phyloP scores from a whole-genome alignment of 2,888 invertebrate species.

The Volucella zonaria region DNA sequence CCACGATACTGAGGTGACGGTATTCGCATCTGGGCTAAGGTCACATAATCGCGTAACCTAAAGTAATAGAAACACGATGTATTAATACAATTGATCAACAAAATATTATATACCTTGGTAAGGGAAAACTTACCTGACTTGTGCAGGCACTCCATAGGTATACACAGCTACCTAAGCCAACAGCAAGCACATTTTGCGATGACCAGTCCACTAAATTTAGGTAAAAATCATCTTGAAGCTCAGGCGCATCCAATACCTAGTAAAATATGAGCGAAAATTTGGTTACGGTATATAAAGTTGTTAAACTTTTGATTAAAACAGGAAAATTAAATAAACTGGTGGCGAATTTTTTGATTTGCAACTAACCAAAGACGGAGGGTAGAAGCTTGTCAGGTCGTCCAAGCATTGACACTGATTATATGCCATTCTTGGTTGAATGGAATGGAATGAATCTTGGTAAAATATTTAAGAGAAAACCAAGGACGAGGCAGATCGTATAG shows the following conservation, averaged over 20 bases:
- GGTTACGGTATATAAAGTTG: too few relatives aligned
- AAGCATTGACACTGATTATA: too few relatives aligned
- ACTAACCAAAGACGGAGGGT: too few relatives aligned
- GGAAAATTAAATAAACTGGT: too few relatives aligned
- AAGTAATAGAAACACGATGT: slow-evolving; percentile 18
- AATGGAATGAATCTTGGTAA: too few relatives aligned
- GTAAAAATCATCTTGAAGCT: slow-evolving; percentile 96
- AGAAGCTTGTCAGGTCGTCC: too few relatives aligned
- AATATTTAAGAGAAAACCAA: too few relatives aligned
- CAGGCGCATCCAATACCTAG: slow-evolving; percentile 81
- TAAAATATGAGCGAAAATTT: slow-evolving; percentile 4
- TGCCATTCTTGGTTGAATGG: too few relatives aligned
- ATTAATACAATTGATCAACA: slow-evolving; percentile 11
- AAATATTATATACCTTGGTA: background rate
- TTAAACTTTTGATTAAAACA: background rate
- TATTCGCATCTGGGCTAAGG: slow-evolving; percentile 94
- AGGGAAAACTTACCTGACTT: slow-evolving; percentile 88
- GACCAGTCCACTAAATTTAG: slow-evolving; percentile 99
- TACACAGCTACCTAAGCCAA: slow-evolving; percentile 98
- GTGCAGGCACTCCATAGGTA: slow-evolving; percentile 99
- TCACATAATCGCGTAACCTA: slow-evolving; percentile 97
- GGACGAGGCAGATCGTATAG: too few relatives aligned
- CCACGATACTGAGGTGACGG: slow-evolving; percentile 99
- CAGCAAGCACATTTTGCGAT: slow-evolving; percentile 98
- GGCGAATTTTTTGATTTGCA: too few relatives aligned